Percentiles rank a stretch among this genome's conserved stretches.
Evolutionary conservation across 2,797 vertebrate species (phyloP).

Genomic region (Danionella dracula): DNA sequence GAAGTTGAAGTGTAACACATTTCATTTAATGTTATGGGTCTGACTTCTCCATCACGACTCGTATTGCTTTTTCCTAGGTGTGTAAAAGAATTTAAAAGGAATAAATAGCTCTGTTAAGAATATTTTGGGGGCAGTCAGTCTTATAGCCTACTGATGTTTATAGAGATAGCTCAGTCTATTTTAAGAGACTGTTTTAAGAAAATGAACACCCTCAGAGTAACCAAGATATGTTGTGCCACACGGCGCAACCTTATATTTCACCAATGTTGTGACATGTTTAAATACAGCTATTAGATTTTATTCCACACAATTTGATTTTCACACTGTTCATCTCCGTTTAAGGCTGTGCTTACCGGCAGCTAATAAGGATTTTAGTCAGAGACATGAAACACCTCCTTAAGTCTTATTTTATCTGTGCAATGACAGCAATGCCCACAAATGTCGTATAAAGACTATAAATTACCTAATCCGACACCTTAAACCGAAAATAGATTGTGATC

Average conservation of each 20-base stretch:
- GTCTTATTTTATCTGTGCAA: slow-evolving; percentile 46
- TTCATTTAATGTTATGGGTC: slow-evolving; percentile 47
- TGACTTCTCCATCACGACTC: slow-evolving; percentile 42
- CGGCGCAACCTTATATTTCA: slow-evolving; percentile 9
- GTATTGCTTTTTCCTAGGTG: slow-evolving; percentile 34
- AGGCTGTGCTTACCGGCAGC: neutral
- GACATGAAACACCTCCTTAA: slow-evolving; percentile 52
- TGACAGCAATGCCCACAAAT: slow-evolving; percentile 48
- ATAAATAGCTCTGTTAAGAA: neutral
- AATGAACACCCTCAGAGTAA: neutral
- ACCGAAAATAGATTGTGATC: slow-evolving; percentile 77
- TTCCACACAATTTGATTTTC: slow-evolving; percentile 35
- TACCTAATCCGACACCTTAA: slow-evolving; percentile 51
- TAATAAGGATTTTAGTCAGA: neutral
- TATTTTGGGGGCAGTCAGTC: neutral
- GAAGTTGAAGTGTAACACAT: slow-evolving; percentile 40
- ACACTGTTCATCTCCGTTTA: slow-evolving; percentile 11
- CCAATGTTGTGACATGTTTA: slow-evolving; percentile 17
- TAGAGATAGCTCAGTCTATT: neutral
- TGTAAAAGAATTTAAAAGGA: slow-evolving; percentile 37
- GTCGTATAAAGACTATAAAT: slow-evolving; percentile 61
- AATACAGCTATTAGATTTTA: slow-evolving; percentile 18
- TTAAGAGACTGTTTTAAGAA: slow-evolving; percentile 2
- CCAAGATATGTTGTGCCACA: neutral
- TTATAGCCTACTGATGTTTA: neutral